A percentile compares a stretch with the other conserved stretches of the same genome.
phyloP scores from a whole-genome alignment of 2,797 vertebrate species.

The Fratercula arctica region DNA sequence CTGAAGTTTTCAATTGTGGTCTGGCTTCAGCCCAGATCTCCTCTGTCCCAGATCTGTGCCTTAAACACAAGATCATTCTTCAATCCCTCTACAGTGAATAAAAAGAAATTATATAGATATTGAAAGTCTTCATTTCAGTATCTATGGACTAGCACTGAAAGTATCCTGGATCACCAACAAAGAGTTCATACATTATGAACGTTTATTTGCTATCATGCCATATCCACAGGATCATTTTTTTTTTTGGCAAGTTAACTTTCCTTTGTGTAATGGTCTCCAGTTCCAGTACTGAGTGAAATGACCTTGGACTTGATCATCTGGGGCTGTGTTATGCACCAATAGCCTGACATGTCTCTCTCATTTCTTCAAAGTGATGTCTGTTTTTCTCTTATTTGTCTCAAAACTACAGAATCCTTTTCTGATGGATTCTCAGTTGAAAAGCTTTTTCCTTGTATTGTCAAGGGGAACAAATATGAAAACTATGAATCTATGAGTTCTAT shows the following conservation, averaged over 20 bases:
- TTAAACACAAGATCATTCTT: conserved; percentile 34
- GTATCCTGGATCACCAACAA: conserved; percentile 49
- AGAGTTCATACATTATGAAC: neutral
- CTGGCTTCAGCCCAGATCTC: conserved; percentile 27
- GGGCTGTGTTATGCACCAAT: neutral
- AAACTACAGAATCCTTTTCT: conserved; percentile 20
- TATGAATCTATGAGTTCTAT: neutral
- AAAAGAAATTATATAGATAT: conserved; percentile 38
- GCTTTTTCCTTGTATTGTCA: neutral
- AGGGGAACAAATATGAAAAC: neutral
- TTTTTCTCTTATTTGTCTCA: neutral
- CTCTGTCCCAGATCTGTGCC: neutral
- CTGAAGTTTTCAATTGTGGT: conserved; percentile 34
- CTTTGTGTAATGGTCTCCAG: conserved; percentile 3
- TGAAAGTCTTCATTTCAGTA: conserved; percentile 10
- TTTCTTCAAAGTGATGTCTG: neutral
- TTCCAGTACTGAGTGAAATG: conserved; percentile 23
- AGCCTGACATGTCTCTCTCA: neutral
- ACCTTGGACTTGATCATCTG: neutral
- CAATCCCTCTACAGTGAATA: conserved; percentile 8
- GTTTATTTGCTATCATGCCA: neutral
- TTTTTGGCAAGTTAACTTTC: conserved; percentile 16
- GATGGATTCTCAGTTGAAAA: conserved; percentile 21
- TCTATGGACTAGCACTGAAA: neutral
- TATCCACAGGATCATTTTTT: neutral